These are phyloP conservation scores for Cydia splendana DNA, from an alignment of 1,140 invertebrate genomes.

Conservation along the genomic window DNA sequence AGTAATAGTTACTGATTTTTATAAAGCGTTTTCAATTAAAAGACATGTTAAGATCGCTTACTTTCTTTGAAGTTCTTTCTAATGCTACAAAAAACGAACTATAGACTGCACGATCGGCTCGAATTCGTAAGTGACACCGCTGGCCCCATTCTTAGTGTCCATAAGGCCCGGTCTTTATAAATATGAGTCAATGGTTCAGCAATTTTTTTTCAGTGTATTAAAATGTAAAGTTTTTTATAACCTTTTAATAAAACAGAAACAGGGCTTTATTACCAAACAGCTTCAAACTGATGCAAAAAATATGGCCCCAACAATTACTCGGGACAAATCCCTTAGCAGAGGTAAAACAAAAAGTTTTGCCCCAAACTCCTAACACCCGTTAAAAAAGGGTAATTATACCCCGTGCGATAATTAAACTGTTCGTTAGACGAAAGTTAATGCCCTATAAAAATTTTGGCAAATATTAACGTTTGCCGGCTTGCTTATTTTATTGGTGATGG, in stretches of 20 bases:
- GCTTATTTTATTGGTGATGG: conserved; percentile 14
- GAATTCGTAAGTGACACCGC: too few species aligned
- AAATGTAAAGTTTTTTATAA: neutral
- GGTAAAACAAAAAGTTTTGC: conserved; percentile 22
- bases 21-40: too few species aligned
- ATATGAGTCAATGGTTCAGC: too few species aligned
- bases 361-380: conserved; percentile 17
- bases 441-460: conserved; percentile 29
- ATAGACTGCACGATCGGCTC: too few species aligned
- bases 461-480: conserved; percentile 18
- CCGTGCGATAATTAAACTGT: conserved; percentile 21
- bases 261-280: neutral
- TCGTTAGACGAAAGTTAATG: conserved; percentile 11
- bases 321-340: conserved; percentile 11
- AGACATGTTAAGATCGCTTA: too few species aligned
- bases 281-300: conserved; percentile 15
- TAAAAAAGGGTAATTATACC: conserved; percentile 26
- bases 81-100: too few species aligned
- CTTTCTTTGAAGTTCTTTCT: too few species aligned
- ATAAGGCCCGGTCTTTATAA: too few species aligned
- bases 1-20: too few species aligned
- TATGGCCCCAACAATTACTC: conserved; percentile 1
- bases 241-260: neutral
- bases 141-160: too few species aligned
- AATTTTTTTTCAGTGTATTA: too few species aligned